Evolutionary conservation across 2,888 invertebrate species (phyloP).

Genomic region (Limnephilus rhombicus): DNA sequence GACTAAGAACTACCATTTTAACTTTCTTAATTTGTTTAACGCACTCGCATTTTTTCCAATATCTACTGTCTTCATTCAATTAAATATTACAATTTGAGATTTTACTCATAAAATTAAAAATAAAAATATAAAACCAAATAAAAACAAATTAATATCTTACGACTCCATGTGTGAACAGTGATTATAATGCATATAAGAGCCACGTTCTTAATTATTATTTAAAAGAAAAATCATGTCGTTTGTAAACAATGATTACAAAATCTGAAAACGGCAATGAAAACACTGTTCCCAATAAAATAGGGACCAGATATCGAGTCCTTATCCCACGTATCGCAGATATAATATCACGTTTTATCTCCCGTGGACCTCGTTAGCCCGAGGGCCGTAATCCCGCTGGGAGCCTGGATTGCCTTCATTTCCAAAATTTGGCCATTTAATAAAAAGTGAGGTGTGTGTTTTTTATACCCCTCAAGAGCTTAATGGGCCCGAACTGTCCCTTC

Average conservation of each 20-base stretch:
- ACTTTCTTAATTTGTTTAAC: no score
- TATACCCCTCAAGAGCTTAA: slow-evolving; percentile 69
- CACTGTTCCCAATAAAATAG: background rate
- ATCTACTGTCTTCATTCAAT: no score
- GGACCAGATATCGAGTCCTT: background rate
- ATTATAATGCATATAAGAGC: no score
- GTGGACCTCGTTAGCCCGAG: slow-evolving; percentile 45
- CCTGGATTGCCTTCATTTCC: slow-evolving; percentile 66
- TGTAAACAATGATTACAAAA: background rate
- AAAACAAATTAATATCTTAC: no score
- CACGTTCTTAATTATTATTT: no score
- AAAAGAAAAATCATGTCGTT: background rate
- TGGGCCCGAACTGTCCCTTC: slow-evolving; percentile 71
- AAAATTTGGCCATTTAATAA: slow-evolving; percentile 67
- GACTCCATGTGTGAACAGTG: no score
- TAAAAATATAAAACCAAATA: no score
- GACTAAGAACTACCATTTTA: no score
- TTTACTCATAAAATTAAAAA: no score
- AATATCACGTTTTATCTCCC: slow-evolving; percentile 5
- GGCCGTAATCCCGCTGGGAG: slow-evolving; percentile 39
- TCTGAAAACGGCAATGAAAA: background rate
- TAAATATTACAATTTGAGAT: no score
- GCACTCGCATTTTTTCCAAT: no score
- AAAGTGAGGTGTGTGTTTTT: slow-evolving; percentile 67
- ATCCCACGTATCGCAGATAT: background rate